Conservation (phyloP, 2,797 vertebrate species). For the Rhinophrynus dorsalis region DNA sequence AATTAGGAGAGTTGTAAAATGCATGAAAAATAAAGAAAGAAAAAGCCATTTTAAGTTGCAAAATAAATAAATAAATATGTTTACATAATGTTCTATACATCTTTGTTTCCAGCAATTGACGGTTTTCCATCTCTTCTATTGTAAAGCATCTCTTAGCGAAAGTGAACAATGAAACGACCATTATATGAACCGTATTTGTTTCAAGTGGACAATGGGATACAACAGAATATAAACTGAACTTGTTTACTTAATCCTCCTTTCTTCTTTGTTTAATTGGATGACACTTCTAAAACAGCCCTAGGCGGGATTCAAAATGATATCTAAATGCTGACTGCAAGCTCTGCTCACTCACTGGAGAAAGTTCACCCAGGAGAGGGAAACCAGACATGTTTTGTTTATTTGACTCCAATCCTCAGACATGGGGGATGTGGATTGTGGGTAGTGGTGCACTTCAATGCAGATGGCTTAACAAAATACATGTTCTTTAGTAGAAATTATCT, state of each 20-base stretch:
- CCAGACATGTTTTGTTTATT: constrained; percentile 12
- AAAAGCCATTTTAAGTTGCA: too few species aligned
- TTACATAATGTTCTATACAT: too few species aligned
- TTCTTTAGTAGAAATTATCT: too few species aligned
- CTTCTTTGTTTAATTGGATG: neutral
- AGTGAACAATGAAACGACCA: too few species aligned
- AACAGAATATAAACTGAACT: neutral
- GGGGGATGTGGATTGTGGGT: constrained; percentile 2
- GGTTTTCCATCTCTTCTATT: too few species aligned
- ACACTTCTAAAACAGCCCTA: neutral
- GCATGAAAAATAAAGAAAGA: too few species aligned
- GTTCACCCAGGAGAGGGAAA: neutral
- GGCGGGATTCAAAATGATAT: neutral
- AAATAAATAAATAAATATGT: too few species aligned
- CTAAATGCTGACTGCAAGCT: neutral
- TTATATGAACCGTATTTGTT: neutral
- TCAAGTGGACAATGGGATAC: neutral
- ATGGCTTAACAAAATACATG: neutral
- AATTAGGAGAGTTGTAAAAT: too few species aligned
- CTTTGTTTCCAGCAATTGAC: too few species aligned
- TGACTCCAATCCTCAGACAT: neutral
- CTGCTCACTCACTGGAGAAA: neutral
- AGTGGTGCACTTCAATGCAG: neutral
- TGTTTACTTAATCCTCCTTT: neutral
- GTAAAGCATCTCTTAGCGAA: too few species aligned